Conservation (phyloP, 2,888 invertebrate species). For the Drosophila merina region DNA sequence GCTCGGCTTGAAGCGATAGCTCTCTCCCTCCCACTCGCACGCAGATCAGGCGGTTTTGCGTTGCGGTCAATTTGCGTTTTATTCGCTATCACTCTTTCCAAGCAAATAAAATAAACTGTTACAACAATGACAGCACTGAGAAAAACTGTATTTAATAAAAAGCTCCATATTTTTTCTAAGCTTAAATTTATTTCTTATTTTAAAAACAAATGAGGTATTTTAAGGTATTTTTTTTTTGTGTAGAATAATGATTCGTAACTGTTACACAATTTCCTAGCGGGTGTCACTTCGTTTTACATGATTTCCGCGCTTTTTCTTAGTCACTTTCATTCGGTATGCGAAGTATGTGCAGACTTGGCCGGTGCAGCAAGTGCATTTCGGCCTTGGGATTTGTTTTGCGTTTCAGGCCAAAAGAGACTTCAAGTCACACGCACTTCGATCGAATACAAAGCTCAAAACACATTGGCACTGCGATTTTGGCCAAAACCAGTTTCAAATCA, state of each 20-base stretch:
- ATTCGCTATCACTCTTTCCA: conserved; percentile 14
- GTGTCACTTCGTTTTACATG: conserved; percentile 48
- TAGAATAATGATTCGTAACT: conserved; percentile 45
- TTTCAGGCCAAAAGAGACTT: conserved; percentile 9
- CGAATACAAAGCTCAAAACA: conserved; percentile 56
- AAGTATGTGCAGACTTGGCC: conserved; percentile 15
- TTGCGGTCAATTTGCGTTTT: conserved; percentile 59
- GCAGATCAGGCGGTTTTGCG: conserved; percentile 40
- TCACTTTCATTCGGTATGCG: conserved; percentile 36
- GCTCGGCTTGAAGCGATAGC: conserved; percentile 46
- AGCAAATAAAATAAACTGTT: conserved; percentile 51
- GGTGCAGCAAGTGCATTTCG: conserved; percentile 46
- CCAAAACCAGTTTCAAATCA: conserved; percentile 63
- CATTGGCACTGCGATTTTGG: conserved; percentile 40
- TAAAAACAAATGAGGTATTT: no score
- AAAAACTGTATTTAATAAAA: neutral
- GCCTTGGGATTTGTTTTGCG: conserved; percentile 51
- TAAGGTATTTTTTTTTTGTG: neutral
- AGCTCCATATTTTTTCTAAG: no score
- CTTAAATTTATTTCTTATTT: no score
- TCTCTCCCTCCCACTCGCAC: conserved; percentile 25
- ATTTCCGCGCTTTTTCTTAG: conserved; percentile 48
- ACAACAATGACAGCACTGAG: conserved; percentile 21
- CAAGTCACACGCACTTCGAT: conserved; percentile 38
- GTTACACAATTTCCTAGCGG: conserved; percentile 47